Evolutionary conservation across 2,797 vertebrate genomes (phyloP).

Genomic region (Fratercula arctica): DNA sequence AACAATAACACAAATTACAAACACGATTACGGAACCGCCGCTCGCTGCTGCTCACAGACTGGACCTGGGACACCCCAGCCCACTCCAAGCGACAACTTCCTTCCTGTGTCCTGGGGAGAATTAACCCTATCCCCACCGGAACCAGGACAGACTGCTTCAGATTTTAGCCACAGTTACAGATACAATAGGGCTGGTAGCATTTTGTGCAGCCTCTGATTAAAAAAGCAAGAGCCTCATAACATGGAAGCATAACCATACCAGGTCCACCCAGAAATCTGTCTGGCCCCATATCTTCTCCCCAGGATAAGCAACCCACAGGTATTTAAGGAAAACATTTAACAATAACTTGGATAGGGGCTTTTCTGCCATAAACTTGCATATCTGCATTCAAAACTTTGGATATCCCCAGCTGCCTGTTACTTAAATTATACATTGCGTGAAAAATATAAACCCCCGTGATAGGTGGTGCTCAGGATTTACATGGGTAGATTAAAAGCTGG

Average conservation of each 20-base stretch:
- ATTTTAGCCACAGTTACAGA: not conserved
- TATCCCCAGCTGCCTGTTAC: not conserved
- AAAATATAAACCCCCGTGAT: fast-evolving
- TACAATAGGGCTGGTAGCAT: not conserved
- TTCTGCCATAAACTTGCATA: not conserved
- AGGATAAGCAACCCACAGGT: not conserved
- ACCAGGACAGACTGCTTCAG: not conserved
- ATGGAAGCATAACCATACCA: not conserved
- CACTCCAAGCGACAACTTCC: too few relatives aligned
- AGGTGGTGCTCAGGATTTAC: not conserved
- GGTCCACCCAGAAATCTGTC: not conserved
- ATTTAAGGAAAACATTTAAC: not conserved
- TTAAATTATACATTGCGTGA: not conserved
- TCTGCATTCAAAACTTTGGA: not conserved
- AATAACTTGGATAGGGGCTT: not conserved
- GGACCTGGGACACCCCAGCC: too few relatives aligned
- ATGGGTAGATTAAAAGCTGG: not conserved
- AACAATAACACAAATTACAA: too few relatives aligned
- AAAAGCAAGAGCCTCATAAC: not conserved
- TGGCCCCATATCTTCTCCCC: not conserved
- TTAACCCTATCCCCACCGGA: too few relatives aligned
- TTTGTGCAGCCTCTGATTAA: not conserved
- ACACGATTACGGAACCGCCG: too few relatives aligned
- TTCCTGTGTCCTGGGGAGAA: too few relatives aligned
- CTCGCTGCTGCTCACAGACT: too few relatives aligned